phyloP scores from a whole-genome alignment of 2,797 vertebrate genomes.

The Chanos chanos region DNA sequence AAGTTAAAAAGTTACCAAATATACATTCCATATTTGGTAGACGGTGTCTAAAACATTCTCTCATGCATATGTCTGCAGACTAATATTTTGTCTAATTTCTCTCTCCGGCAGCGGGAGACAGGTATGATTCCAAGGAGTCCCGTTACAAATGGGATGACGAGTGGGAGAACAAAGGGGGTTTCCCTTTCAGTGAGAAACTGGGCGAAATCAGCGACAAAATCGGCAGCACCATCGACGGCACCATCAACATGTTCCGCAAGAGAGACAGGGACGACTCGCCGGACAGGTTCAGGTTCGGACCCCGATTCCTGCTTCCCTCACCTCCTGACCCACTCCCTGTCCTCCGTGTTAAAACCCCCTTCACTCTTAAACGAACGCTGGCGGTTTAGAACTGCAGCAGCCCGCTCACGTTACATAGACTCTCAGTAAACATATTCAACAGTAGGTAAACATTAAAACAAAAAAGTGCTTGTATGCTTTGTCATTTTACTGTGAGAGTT shows the following conservation, averaged over 20 bases:
- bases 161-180: conserved; percentile 89
- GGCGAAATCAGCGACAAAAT: conserved; percentile 97
- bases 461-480: background rate
- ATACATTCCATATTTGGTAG: background rate
- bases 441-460: too few species aligned
- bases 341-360: background rate
- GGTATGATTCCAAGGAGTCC: conserved; percentile 80
- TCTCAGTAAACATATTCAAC: too few species aligned
- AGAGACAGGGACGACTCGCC: conserved; percentile 95
- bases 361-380: background rate
- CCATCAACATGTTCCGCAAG: conserved; percentile 93
- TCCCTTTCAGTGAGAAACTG: conserved; percentile 95
- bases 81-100: background rate
- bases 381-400: background rate
- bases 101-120: conserved; percentile 71
- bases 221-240: conserved; percentile 95
- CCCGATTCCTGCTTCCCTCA: conserved; percentile 3
- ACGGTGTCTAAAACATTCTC: background rate
- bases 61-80: background rate
- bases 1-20: too few species aligned
- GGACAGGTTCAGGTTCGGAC: conserved; percentile 86
- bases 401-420: too few species aligned
- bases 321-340: background rate
- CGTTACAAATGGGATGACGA: conserved; percentile 93
- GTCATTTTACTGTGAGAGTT: background rate